Evolutionary conservation across 2,113 vertebrate species (phyloP).

Genomic region (Cacatua alba): DNA sequence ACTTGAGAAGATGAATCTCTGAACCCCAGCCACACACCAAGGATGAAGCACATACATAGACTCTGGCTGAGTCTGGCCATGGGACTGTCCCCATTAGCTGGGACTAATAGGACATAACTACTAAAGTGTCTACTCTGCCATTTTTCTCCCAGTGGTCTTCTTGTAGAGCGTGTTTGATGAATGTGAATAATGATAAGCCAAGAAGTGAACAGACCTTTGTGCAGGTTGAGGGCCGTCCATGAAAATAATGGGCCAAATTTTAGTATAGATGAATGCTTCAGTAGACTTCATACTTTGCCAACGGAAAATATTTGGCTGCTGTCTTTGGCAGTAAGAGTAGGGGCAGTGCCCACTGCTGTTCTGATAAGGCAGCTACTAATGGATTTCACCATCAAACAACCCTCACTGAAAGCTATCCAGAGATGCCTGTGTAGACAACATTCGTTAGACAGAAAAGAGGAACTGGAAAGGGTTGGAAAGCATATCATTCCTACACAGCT

Average conservation of each 20-base stretch:
- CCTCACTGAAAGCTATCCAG: slow-evolving; percentile 13
- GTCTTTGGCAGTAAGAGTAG: background rate
- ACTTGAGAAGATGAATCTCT: background rate
- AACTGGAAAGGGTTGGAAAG: background rate
- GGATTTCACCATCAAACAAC: slow-evolving; percentile 25
- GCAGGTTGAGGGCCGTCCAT: background rate
- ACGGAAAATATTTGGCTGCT: slow-evolving; percentile 27
- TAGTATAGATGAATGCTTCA: background rate
- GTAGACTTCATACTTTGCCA: background rate
- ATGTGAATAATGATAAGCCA: background rate
- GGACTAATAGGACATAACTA: background rate
- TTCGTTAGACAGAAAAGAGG: background rate
- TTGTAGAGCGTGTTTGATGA: background rate
- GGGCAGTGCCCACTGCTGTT: slow-evolving; percentile 2
- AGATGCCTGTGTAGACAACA: background rate
- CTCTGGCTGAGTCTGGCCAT: background rate
- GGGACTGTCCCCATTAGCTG: background rate
- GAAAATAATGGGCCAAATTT: slow-evolving; percentile 23
- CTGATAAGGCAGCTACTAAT: slow-evolving; percentile 31
- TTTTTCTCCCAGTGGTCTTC: background rate
- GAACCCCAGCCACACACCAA: background rate
- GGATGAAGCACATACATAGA: background rate
- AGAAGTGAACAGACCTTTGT: background rate
- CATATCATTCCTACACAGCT: background rate
- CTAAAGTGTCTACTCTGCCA: background rate